Evolutionary conservation across 2,888 invertebrate species (phyloP), one percentile per base, ranked within the genome.

Genomic region (Andrena minutula): DNA sequence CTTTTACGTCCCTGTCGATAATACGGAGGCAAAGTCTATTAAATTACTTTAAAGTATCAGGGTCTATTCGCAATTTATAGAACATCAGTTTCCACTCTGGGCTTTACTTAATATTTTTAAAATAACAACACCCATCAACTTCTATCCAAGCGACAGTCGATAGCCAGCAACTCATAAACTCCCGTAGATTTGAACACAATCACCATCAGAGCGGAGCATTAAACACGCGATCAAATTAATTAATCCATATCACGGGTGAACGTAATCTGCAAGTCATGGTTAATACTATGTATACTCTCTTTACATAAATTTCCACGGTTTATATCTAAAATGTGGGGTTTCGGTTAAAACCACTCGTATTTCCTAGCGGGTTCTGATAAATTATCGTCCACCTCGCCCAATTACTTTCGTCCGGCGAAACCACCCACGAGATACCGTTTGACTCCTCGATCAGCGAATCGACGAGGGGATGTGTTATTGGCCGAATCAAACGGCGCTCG

Each of bases 101-200:
- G 35, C 51, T 77, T 78, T 61, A 49, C 30, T 51, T 66, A 30
- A 75, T 56, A 47, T 70, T 71, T 49, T n/a, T 66, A 71, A 56
- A 80, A 65, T 63, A 23, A 35, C 56, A 23, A n/a, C 68, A 68
- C 30, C 61, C 64, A 61, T 64, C 77, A 72, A 16, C 72, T 72
- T 20, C 16, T 30, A 49, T 23, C 41, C 26, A 51, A 10, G 3
- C 64, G 71, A 10, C 66, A 51, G 65, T 61, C 53, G 73, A 72
- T 65, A 82, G 71, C 75, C 60, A 70, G 26, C 32, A 56, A 66
- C 66, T 76, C 61, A 61, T 63, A 41, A 86, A 83, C 81, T 83
- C 41, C 49, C 30, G n/a, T 8, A 58, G 30, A 60, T 51, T 47
- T 73, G 30, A 53, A 64, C 32, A 20, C 20, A 23, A 16, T 66